Evolutionary conservation across 2,113 vertebrate species (phyloP).

Genomic region (Hyperoodon ampullatus): DNA sequence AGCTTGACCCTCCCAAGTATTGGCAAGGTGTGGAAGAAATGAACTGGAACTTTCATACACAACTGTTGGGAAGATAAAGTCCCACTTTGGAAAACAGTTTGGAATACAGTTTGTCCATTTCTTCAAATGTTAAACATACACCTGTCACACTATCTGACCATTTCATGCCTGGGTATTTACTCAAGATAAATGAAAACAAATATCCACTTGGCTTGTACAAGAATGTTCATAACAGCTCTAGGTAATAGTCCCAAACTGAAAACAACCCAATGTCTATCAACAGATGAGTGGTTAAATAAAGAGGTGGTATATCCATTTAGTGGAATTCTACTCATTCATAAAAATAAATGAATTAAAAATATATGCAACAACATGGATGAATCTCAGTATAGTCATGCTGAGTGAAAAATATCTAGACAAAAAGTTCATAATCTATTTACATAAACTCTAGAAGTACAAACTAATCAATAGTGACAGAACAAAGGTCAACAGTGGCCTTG

Average conservation of each 20-base stretch:
- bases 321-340: background rate
- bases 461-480: no score
- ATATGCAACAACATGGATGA: no score
- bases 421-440: no score
- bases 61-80: background rate
- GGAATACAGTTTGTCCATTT: background rate
- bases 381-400: no score
- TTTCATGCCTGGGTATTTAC: background rate
- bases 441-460: no score
- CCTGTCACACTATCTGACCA: background rate
- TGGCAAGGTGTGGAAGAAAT: background rate
- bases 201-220: background rate
- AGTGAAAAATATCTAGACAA: no score
- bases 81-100: background rate
- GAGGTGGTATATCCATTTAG: background rate
- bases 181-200: background rate
- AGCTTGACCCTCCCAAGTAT: background rate
- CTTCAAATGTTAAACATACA: background rate
- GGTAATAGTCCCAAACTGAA: background rate
- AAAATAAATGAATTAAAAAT: background rate
- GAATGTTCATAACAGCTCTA: background rate
- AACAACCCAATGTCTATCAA: background rate
- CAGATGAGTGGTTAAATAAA: background rate
- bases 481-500: no score
- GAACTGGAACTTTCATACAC: background rate